phyloP scores from a whole-genome alignment of 2,113 vertebrate species.

The Plecotus auritus region DNA sequence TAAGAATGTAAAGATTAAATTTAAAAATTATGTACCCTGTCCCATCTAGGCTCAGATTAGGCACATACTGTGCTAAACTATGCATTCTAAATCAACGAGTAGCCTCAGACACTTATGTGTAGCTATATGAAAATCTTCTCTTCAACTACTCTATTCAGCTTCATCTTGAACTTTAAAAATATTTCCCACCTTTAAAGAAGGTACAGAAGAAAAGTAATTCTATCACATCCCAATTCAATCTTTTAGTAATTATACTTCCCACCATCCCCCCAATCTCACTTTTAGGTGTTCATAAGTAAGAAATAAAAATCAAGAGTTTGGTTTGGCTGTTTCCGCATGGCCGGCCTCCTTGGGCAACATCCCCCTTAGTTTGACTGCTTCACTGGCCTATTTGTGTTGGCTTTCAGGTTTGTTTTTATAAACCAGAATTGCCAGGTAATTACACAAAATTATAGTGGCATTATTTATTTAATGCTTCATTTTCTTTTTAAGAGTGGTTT shows the following conservation, averaged over 20 bases:
- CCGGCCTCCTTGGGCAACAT: background rate
- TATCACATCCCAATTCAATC: background rate
- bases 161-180: background rate
- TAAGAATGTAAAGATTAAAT: background rate
- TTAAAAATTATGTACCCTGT: background rate
- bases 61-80: background rate
- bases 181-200: background rate
- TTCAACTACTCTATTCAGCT: background rate
- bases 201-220: background rate
- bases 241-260: background rate
- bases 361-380: background rate
- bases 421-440: background rate
- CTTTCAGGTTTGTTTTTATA: constrained; percentile 17
- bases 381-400: constrained; percentile 3
- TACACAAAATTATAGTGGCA: background rate
- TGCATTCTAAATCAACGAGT: background rate
- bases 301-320: background rate
- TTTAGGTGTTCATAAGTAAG: background rate
- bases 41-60: background rate
- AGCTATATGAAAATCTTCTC: background rate
- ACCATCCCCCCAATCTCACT: background rate
- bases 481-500: constrained; percentile 20
- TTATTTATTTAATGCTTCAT: constrained; percentile 11
- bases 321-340: background rate
- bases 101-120: background rate